These are phyloP conservation scores for Florisuga fusca DNA, from an alignment of 2,797 vertebrate genomes.

Conservation along the genomic window DNA sequence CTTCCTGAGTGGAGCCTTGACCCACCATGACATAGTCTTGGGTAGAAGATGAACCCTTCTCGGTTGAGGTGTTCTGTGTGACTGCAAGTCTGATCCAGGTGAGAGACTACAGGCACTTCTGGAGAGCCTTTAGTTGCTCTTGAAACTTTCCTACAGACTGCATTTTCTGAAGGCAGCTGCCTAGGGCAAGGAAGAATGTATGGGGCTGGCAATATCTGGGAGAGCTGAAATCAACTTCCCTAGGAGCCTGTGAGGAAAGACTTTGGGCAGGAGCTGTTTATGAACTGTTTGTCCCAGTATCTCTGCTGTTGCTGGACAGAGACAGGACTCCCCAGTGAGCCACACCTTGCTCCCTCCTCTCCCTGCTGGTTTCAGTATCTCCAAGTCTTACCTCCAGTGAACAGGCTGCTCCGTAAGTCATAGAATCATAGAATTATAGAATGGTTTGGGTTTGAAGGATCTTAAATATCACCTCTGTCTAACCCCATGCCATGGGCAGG, in stretches of 20 bases:
- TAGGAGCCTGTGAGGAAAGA: background rate
- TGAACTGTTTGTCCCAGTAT: accelerated
- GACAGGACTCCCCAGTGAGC: accelerated
- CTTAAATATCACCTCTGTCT: too few species aligned
- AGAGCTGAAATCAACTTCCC: background rate
- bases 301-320: background rate
- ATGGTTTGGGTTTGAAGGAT: too few species aligned
- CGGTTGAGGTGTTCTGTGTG: accelerated
- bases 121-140: background rate
- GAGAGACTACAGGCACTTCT: background rate
- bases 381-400: background rate
- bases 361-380: background rate
- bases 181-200: background rate
- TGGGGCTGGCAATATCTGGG: background rate
- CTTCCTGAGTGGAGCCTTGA: background rate
- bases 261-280: background rate
- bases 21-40: accelerated
- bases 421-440: too few species aligned
- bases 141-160: background rate
- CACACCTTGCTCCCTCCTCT: background rate
- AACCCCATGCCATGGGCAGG: too few species aligned
- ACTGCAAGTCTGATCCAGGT: background rate
- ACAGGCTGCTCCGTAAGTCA: background rate
- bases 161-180: background rate
- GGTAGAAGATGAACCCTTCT: background rate